phyloP scores from a whole-genome alignment of 2,113 vertebrate species.

The Rattus rattus region DNA sequence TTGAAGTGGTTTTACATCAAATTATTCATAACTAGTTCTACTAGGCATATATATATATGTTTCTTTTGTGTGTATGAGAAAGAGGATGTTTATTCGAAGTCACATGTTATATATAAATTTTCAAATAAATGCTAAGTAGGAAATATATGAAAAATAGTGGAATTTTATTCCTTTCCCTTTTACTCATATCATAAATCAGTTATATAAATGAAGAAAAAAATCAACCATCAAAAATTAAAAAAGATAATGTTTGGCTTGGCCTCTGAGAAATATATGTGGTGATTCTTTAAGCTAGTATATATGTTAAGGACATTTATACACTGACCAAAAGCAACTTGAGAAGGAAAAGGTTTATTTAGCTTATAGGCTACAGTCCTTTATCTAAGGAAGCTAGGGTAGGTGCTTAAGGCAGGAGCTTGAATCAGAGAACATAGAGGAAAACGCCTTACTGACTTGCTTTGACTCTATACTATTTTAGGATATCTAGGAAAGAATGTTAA shows the following conservation, averaged over 20 bases:
- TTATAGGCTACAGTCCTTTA: no score
- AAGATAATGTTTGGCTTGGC: conserved; percentile 21
- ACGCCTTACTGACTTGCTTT: no score
- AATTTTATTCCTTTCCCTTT: conserved; percentile 51
- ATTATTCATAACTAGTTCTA: not conserved
- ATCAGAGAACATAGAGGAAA: no score
- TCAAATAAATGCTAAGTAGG: conserved; percentile 5
- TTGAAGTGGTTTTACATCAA: conserved; percentile 1
- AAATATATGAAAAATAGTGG: conserved; percentile 1
- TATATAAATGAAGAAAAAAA: conserved; percentile 67
- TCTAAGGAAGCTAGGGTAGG: no score
- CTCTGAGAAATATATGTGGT: conserved; percentile 5
- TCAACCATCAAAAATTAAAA: conserved; percentile 63
- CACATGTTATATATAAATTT: conserved; percentile 30
- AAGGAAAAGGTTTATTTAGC: no score
- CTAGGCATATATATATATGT: not conserved
- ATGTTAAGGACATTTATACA: conserved; percentile 31
- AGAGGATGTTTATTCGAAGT: not conserved
- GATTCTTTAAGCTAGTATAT: not conserved
- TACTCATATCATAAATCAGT: conserved; percentile 58
- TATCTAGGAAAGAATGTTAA: no score
- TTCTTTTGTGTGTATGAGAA: not conserved
- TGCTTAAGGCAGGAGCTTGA: no score
- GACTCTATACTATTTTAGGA: no score
- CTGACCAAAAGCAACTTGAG: no score